Evolutionary conservation across 2,888 invertebrate genomes (phyloP), one percentile per base, ranked within the genome.

Genomic region (Pristionchus maxplancki): DNA sequence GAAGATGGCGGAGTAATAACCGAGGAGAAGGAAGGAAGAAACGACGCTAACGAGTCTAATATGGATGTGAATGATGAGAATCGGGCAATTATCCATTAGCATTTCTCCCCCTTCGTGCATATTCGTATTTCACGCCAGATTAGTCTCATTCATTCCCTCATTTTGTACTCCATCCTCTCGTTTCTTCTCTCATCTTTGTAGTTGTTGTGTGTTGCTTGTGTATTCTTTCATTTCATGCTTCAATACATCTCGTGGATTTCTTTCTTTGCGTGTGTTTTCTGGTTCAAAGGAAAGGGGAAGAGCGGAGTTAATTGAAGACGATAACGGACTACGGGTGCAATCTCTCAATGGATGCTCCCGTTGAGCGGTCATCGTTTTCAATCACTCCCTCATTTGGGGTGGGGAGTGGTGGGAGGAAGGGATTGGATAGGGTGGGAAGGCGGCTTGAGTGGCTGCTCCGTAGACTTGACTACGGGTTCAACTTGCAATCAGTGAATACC

Each of bases 381-480:
- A 58, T 64, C 28, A 64, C 44, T 85, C 85, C 37, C 85, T 85
- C 64, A 44, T 20, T n/a, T 0, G 9, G 44, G 71, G 40, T 24
- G 15, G 81, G 50, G 48, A 44, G 81, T 31, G 50, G 82, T 53
- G 34, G 40, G 58, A 28, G 53, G 28, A 31, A 31, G 28, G 53
- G 53, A 48, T 20, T 31, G 34, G 53, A 31, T 1, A 34, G 53
- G 11, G 8, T 31, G 15, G 24, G 40, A 24, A n/a, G 44, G 48
- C 31, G 81, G 86, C n/a, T 15, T 17, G 62, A 58, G 48, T 15
- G 37, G 67, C 86, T 34, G 50, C 86, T 87, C 86, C 86, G 86
- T 67, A 34, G 86, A 87, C 86, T 37, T 87, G 86, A 87, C 86
- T 87, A 87, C 86, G 86, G 86, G 86, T 87, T 87, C 86, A 87